These are phyloP conservation scores for Ciconia boyciana DNA, from an alignment of 2,113 vertebrate species.

Conservation along the genomic window DNA sequence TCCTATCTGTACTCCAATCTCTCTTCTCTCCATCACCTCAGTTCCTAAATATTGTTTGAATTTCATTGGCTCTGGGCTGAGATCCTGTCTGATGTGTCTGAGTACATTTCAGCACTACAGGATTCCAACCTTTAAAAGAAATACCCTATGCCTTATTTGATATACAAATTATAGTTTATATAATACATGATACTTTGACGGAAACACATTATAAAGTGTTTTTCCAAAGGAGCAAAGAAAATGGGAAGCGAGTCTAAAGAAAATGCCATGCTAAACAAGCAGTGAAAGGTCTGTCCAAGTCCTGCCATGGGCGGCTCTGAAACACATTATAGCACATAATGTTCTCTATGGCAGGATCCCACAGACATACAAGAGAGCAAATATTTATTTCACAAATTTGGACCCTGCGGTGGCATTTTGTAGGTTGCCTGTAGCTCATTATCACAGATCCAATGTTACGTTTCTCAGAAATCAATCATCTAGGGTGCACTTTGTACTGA, in stretches of 20 bases:
- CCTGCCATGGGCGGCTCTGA: background rate
- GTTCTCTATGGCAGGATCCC: slow-evolving; percentile 49
- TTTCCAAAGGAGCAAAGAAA: background rate
- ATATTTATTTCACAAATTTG: slow-evolving; percentile 64
- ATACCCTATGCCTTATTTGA: background rate
- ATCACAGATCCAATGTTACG: background rate
- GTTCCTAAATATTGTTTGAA: background rate
- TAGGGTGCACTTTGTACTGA: background rate
- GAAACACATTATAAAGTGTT: background rate
- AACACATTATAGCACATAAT: slow-evolving; percentile 34
- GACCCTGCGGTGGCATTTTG: slow-evolving; percentile 11
- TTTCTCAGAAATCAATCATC: slow-evolving; percentile 33
- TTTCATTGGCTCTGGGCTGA: background rate
- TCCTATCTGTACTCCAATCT: background rate
- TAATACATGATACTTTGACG: background rate
- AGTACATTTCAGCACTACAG: background rate
- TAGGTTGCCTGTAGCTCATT: slow-evolving; percentile 19
- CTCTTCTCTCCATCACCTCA: background rate
- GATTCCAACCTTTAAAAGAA: background rate
- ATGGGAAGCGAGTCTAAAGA: background rate
- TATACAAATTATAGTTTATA: background rate
- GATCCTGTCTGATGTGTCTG: background rate
- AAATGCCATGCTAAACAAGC: background rate
- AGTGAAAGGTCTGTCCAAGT: background rate
- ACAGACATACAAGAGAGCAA: slow-evolving; percentile 38